Conservation (phyloP, 2,113 vertebrate genomes). For the Myotis davidii region DNA sequence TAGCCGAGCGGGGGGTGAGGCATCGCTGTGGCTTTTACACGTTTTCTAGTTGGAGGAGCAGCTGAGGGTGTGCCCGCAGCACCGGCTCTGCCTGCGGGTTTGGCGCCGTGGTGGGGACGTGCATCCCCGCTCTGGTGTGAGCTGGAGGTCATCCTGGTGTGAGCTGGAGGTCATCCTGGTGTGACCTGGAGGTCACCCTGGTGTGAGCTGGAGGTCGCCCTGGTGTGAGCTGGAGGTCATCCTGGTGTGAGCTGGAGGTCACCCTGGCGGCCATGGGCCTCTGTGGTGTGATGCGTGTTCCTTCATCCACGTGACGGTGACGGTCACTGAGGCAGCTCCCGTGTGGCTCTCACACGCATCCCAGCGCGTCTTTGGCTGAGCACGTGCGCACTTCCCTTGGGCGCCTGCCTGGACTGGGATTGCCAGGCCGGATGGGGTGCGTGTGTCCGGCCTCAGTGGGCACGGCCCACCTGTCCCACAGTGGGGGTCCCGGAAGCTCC, state of each 20-base stretch:
- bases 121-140: fast-evolving
- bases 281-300: fast-evolving
- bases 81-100: not conserved
- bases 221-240: fast-evolving
- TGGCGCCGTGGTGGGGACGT: fast-evolving
- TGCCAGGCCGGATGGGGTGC: fast-evolving
- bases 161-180: too few relatives aligned
- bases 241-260: fast-evolving
- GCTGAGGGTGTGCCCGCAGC: fast-evolving
- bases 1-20: not conserved
- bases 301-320: fast-evolving
- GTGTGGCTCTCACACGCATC: fast-evolving
- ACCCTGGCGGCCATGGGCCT: fast-evolving
- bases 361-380: fast-evolving
- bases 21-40: not conserved
- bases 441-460: fast-evolving
- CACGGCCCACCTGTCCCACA: fast-evolving
- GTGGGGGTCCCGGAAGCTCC: fast-evolving
- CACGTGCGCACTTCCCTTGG: not conserved
- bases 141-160: fast-evolving
- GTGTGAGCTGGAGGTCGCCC: fast-evolving
- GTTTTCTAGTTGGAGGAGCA: not conserved
- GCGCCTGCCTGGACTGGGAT: fast-evolving
- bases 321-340: fast-evolving
- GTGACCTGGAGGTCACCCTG: fast-evolving